phyloP scores from a whole-genome alignment of 2,888 invertebrate species.

The Alsophila aescularia region DNA sequence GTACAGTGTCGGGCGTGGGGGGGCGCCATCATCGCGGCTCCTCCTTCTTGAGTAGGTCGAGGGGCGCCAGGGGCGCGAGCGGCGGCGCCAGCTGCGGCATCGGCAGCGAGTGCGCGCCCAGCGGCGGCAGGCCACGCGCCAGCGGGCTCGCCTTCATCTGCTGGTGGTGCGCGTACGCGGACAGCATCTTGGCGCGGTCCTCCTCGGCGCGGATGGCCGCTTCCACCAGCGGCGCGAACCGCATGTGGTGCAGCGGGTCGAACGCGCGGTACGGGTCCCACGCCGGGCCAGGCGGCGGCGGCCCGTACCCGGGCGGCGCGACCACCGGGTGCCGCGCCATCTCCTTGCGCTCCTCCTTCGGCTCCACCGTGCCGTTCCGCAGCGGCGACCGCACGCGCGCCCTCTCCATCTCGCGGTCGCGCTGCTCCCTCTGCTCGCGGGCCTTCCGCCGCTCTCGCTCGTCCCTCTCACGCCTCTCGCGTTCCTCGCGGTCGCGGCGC shows the following conservation, averaged over 20 bases:
- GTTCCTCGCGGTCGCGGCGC: constrained; percentile 86
- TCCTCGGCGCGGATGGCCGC: constrained; percentile 91
- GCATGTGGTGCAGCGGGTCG: constrained; percentile 87
- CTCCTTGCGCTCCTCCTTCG: constrained; percentile 81
- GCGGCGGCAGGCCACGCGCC: constrained; percentile 75
- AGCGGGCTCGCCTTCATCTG: constrained; percentile 78
- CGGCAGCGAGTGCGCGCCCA: constrained; percentile 63
- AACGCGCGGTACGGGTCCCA: constrained; percentile 90
- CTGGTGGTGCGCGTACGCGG: constrained; percentile 87
- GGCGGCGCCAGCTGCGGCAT: constrained; percentile 33
- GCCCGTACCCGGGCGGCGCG: constrained; percentile 83
- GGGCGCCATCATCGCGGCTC: constrained; percentile 83
- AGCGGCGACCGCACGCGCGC: constrained; percentile 90
- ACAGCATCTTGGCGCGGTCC: constrained; percentile 90
- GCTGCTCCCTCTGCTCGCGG: constrained; percentile 83
- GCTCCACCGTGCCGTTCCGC: constrained; percentile 86
- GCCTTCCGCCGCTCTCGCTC: constrained; percentile 83
- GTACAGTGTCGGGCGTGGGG: constrained; percentile 55
- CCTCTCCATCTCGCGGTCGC: constrained; percentile 86
- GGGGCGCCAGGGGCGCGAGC: constrained; percentile 73
- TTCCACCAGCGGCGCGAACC: constrained; percentile 92
- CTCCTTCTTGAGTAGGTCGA: constrained; percentile 86
- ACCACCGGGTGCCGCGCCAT: constrained; percentile 73
- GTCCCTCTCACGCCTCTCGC: constrained; percentile 75
- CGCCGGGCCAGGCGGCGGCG: constrained; percentile 77